Evolutionary conservation across 1,140 invertebrate species (phyloP).

Genomic region (Scylla paramamosain): DNA sequence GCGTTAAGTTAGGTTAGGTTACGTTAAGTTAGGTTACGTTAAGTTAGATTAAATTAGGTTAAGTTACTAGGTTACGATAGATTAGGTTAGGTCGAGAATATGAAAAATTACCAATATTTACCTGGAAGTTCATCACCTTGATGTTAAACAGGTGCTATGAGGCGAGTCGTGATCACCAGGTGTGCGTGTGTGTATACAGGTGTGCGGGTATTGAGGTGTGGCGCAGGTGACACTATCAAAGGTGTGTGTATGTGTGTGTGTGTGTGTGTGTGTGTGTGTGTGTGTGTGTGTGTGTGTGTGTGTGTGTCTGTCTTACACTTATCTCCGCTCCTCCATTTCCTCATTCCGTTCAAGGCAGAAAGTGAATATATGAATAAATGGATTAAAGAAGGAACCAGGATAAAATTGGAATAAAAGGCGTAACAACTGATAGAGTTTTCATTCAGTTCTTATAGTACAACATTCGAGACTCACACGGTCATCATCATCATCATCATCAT

Average conservation of each 20-base stretch:
- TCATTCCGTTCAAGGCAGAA: no score
- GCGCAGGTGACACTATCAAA: neutral
- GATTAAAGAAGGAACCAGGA: neutral
- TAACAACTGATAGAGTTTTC: neutral
- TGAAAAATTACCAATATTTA: no score
- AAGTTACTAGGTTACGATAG: no score
- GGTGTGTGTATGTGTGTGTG: neutral
- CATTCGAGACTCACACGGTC: neutral
- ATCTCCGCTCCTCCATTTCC: no score
- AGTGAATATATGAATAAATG: no score
- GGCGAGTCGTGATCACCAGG: neutral
- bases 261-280: neutral
- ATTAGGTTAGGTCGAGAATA: no score
- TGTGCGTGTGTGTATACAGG: neutral
- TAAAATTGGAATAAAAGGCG: neutral
- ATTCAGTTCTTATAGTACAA: conserved; percentile 7
- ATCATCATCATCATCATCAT: neutral
- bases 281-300: neutral
- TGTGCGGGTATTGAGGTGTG: neutral
- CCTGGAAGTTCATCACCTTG: no score
- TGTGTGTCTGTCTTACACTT: no score
- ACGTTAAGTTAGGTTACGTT: no score
- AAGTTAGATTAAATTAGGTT: no score
- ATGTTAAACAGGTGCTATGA: no score
- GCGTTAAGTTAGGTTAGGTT: no score